Percentiles rank a stretch among this genome's conserved stretches.
Conservation (phyloP, 2,888 invertebrate species). For the Germaria angustata region DNA sequence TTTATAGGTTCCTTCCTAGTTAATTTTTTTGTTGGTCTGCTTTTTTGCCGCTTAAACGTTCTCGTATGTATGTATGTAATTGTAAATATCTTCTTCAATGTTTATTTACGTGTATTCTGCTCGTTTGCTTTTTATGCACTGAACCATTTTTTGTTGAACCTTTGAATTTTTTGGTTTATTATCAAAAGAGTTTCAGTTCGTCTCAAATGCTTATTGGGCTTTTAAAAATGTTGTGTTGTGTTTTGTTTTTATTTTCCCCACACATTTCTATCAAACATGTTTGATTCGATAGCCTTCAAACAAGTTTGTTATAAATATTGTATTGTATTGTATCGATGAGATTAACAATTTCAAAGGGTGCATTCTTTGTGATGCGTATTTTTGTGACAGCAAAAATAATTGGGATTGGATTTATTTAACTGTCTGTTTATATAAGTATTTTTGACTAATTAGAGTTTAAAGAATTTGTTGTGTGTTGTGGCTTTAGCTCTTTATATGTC, state of each 20-base stretch:
- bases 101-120: conserved; percentile 64
- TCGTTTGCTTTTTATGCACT: conserved; percentile 64
- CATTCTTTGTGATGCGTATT: too few species aligned
- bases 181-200: conserved; percentile 38
- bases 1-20: conserved; percentile 56
- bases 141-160: conserved; percentile 31
- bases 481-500: too few species aligned
- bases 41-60: conserved; percentile 35
- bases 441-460: too few species aligned
- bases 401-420: too few species aligned
- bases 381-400: too few species aligned
- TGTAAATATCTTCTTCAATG: conserved; percentile 30
- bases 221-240: conserved; percentile 43
- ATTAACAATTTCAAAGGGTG: too few species aligned
- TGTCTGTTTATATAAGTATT: too few species aligned
- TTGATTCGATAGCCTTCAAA: too few species aligned
- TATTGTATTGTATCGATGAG: too few species aligned
- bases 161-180: conserved; percentile 14
- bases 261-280: conserved; percentile 28
- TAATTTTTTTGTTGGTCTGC: conserved; percentile 26
- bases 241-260: neutral
- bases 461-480: too few species aligned
- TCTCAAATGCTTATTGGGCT: conserved; percentile 54
- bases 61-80: neutral
- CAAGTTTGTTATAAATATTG: too few species aligned